Base-by-base conservation (phyloP, 2,888 invertebrate genomes). In the Drosophila mimica region DNA sequence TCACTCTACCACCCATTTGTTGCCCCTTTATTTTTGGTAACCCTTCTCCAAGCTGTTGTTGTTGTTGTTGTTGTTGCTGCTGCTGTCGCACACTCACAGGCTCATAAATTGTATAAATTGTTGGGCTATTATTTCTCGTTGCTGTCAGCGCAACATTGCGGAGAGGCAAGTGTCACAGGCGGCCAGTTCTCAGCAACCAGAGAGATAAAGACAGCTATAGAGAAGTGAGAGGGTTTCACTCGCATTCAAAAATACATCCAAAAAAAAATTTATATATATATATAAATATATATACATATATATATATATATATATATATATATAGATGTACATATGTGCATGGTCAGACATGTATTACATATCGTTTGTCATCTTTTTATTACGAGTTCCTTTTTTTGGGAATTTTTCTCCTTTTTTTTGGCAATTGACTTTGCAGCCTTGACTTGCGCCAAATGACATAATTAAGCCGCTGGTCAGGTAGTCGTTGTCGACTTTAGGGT, bases 91-190 rank as follows among this genome's bases (percentile, higher is more conserved):
- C 85, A 68, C 75, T 64, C 74, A 73, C 76, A 72, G 76, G 76
- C 90, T 78, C 86, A 88, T 91, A 90, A 90, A 91, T 89, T 91
- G 82, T 81, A 81, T 86, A 91, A 90, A 90, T 91, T 91, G 89
- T 85, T 91, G 81, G 87, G 88, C 90, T 91, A 91, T 91, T 91
- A 91, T 91, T 91, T 91, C 90, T 91, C 81, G 84, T 78, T 76
- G 85, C 91, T 91, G 91, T 91, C 92, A 91, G 77, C 78, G 88
- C 91, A 91, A 91, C 83, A 91, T 91, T 91, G 92, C 82, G 69
- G 79, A 91, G 90, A 90, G 83, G 87, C 89, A 90, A 85, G 87
- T 89, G 84, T 83, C 88, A 74, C 84, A 74, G 74, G 74, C 68
- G 66, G 61, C 46, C 15, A 33, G 38, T 62, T 65, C 75, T 36